Evolutionary conservation across 2,113 vertebrate species (phyloP).

Genomic region (Chloroceryle aenea): DNA sequence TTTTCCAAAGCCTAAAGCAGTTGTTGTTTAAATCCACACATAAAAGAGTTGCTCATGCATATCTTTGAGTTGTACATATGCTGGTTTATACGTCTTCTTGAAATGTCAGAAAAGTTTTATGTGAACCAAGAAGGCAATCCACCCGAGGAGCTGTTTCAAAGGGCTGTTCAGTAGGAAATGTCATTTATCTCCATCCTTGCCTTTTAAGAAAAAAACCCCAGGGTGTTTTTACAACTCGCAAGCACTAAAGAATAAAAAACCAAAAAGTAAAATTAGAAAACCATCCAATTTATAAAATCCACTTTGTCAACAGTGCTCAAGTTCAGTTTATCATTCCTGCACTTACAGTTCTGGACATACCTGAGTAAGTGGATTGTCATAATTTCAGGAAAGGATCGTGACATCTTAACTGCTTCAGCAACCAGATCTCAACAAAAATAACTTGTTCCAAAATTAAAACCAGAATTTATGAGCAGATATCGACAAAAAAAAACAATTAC

Average conservation of each 20-base stretch:
- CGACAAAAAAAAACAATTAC: neutral
- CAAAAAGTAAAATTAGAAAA: neutral
- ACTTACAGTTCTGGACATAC: neutral
- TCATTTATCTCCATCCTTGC: neutral
- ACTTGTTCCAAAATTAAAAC: neutral
- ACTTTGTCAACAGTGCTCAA: neutral
- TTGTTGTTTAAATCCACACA: neutral
- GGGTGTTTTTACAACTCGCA: neutral
- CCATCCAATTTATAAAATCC: neutral
- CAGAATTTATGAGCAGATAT: neutral
- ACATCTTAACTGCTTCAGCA: neutral
- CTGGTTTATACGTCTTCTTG: neutral
- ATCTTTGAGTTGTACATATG: neutral
- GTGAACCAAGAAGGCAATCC: neutral
- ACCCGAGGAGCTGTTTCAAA: neutral
- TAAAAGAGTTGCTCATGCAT: neutral
- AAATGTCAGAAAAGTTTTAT: neutral
- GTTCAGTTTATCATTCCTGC: neutral
- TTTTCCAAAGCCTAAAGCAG: neutral
- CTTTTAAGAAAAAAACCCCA: neutral
- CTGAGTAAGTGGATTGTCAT: neutral
- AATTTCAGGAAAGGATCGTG: neutral
- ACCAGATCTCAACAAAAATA: neutral
- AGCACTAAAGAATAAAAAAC: neutral
- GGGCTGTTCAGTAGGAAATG: neutral